These are phyloP conservation scores for Drosophila nannoptera DNA, from an alignment of 1,140 invertebrate species.

Conservation along the genomic window DNA sequence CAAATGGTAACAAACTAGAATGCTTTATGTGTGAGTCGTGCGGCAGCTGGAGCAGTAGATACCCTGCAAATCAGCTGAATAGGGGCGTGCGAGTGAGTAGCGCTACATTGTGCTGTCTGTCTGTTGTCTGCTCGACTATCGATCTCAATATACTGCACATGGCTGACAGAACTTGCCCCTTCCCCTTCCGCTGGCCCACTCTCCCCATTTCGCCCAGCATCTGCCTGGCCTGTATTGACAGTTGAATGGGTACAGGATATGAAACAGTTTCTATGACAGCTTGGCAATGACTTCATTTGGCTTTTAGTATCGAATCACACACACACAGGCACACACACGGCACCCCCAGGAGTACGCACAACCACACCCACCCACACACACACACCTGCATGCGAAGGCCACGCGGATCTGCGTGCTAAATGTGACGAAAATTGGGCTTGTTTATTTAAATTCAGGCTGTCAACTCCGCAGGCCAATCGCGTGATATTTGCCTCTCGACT, in stretches of 20 bases:
- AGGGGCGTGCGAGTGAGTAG: background rate
- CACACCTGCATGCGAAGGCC: conserved; percentile 6
- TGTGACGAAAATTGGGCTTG: conserved; percentile 54
- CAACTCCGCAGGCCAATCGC: conserved; percentile 36
- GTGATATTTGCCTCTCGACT: conserved; percentile 47
- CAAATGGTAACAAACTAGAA: conserved; percentile 32
- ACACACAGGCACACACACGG: conserved; percentile 9
- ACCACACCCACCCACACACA: too few relatives aligned
- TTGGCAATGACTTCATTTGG: conserved; percentile 64
- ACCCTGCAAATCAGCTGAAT: background rate
- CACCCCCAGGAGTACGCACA: too few relatives aligned
- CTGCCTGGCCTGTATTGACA: background rate
- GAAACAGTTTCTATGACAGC: conserved; percentile 33
- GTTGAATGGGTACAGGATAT: conserved; percentile 3
- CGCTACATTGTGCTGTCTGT: too few relatives aligned
- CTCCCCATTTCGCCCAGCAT: background rate
- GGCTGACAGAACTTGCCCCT: background rate
- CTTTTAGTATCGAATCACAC: conserved; percentile 1
- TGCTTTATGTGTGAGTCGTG: conserved; percentile 14
- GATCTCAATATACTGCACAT: too few relatives aligned
- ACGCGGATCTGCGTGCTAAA: conserved; percentile 17
- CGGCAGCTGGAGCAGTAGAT: background rate
- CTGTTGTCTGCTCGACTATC: too few relatives aligned
- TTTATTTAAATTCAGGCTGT: conserved; percentile 30
- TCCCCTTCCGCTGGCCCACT: background rate